Evolutionary conservation across 2,888 invertebrate genomes (phyloP), one percentile per base, ranked within the genome.

Genomic region (Coronaproctus castanopsis): DNA sequence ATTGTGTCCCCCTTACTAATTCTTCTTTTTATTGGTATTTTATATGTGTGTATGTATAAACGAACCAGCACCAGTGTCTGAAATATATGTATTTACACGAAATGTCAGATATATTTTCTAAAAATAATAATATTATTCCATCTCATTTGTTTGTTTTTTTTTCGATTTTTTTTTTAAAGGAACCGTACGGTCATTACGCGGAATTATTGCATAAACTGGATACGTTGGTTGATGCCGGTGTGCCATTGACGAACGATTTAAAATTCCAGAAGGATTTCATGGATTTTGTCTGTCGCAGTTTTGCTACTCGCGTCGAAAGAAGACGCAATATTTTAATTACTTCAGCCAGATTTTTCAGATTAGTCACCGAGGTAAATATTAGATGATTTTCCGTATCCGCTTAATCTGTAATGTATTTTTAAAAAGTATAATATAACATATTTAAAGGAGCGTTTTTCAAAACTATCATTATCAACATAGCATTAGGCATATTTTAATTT

Each of bases 221-320:
- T 55, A 74, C 74, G 54, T 72, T 82, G 60, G 73, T 78, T 1
- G 73, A 73, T 52, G 64, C 63, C 51, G 68, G 68, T 54, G 65
- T 68, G n/a, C 65, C 66, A 21, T 66, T 69, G 57, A 76, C 77
- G 52, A 77, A 77, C 67, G 84, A 85, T 70, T 72, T 87, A 55
- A 73, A 79, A 62, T 81, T 83, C 1, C 83, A 85, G 67, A 76
- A 81, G 63, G 85, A 86, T 68, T 86, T 86, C 69, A 86, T 87
- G 83, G 84, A 87, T 71, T 85, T 83, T 62, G 82, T 86, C 0
- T 85, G 84, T 66, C 78, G 83, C 60, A 83, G 82, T 67, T 87
- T 86, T 69, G 85, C 85, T 0, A 78, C 79, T 24, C 75, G 87
- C 18, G 73, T 87, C 59, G 85, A 87, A 68, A 76, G 83, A 51